Evolutionary conservation across 1,140 invertebrate genomes (phyloP), one percentile per base, ranked within the genome.

Genomic region (Drosophila carrolli): DNA sequence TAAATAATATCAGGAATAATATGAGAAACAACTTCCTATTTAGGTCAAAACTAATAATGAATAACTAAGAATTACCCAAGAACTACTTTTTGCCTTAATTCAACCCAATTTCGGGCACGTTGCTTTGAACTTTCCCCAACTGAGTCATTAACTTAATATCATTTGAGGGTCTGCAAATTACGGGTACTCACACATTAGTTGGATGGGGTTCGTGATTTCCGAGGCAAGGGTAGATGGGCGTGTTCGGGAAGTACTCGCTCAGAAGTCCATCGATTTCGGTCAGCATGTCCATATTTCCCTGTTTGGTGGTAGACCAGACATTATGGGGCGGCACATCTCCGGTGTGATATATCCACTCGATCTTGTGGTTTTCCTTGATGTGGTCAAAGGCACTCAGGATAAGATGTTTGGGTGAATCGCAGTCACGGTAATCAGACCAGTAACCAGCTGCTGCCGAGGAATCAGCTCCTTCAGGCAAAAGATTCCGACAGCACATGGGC

Each of bases 201-300:
- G 97, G 97, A 92, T 96, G 95, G 53, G 96, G 94, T 93, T 98
- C 97, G 81, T 98, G 98, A 91, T 98, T 98, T 48, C 97, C 97
- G 47, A 98, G 90, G 29, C 95, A 94, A 4, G 96, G 94, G 84
- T 95, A 95, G 9, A 98, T 93, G 4, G 94, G 93, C 37, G 94
- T 95, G 40, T 95, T 93, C 1, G 94, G 94, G 72, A 97, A 96
- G 57, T 94, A 93, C 38, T 94, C 84, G 5, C 94, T 93, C 35
- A 97, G 93, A 71, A 94, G 91, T 2, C 93, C 77, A 29, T 94
- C 94, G 29, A 95, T 92, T 56, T 94, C 93, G 3, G 92, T 88
- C n/a, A 97, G 93, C 70, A 94, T 93, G 27, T 94, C 89, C 6
- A 94, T 91, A 68, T 97, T 97, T 47, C 94, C 92, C 58, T 95